Conservation (phyloP, 2,888 invertebrate genomes). For the Ormyrus pomaceus region DNA sequence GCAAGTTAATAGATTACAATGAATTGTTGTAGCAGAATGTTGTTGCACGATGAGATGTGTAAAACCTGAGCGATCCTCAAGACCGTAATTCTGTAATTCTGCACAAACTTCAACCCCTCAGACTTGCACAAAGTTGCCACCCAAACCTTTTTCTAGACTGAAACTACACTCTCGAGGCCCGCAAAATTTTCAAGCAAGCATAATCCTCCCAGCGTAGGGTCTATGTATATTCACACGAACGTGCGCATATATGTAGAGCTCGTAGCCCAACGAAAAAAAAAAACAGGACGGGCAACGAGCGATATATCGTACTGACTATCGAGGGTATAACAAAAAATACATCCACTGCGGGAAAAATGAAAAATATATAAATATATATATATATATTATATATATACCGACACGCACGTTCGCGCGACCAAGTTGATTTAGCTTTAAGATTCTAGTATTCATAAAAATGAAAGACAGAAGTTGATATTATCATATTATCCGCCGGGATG, state of each 20-base stretch:
- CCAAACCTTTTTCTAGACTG: background rate
- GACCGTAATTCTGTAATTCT: background rate
- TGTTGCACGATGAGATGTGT: slow-evolving; percentile 1
- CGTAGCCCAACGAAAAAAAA: slow-evolving; percentile 25
- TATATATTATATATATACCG: slow-evolving; percentile 42
- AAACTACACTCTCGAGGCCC: background rate
- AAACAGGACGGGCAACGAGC: background rate
- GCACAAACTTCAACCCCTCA: background rate
- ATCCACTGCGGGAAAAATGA: slow-evolving; percentile 41
- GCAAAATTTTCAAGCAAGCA: slow-evolving; percentile 39
- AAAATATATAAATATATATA: slow-evolving; percentile 31
- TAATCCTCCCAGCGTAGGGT: slow-evolving; percentile 50
- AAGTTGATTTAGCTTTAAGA: slow-evolving; percentile 64
- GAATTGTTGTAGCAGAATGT: background rate
- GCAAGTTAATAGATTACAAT: slow-evolving; percentile 26
- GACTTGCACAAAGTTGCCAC: slow-evolving; percentile 16
- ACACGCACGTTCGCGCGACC: slow-evolving; percentile 61
- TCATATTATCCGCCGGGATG: slow-evolving; percentile 62
- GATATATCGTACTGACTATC: slow-evolving; percentile 51
- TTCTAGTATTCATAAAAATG: slow-evolving; percentile 63
- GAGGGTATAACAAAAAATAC: slow-evolving; percentile 37
- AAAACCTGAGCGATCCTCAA: slow-evolving; percentile 7
- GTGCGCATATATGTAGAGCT: slow-evolving; percentile 53
- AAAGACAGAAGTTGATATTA: slow-evolving; percentile 59
- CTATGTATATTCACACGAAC: slow-evolving; percentile 51